Conservation (phyloP, 2,888 invertebrate genomes). For the Phengaris arion region DNA sequence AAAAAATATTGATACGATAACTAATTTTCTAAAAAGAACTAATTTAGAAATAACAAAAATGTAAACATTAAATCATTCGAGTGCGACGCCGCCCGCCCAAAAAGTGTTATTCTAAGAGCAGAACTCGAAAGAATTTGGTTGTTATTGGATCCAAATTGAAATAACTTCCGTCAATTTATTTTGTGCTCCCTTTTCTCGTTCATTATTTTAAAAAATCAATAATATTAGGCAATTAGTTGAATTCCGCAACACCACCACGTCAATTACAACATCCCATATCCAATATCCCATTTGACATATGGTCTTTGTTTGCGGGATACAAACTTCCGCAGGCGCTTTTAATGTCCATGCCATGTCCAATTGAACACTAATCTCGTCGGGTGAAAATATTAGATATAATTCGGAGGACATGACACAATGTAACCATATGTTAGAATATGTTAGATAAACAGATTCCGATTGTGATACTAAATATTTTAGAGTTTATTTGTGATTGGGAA, state of each 20-base stretch:
- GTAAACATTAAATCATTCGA: background rate
- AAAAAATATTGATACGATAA: no score
- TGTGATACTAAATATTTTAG: background rate
- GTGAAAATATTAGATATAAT: constrained; percentile 47
- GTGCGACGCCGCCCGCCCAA: background rate
- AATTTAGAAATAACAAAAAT: background rate
- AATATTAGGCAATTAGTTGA: constrained; percentile 38
- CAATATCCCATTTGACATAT: constrained; percentile 62
- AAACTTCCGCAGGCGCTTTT: constrained; percentile 38
- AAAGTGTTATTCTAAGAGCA: constrained; percentile 15
- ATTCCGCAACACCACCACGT: constrained; percentile 44
- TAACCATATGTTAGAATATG: background rate
- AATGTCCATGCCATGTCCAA: constrained; percentile 51
- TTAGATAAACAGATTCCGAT: background rate
- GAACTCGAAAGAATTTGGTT: background rate
- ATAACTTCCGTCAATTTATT: constrained; percentile 34
- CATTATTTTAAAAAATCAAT: constrained; percentile 44
- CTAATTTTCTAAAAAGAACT: no score
- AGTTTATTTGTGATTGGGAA: constrained; percentile 4
- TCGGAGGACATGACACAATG: constrained; percentile 1
- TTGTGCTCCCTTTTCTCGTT: constrained; percentile 35
- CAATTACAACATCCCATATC: constrained; percentile 50
- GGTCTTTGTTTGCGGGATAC: constrained; percentile 52
- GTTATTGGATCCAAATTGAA: constrained; percentile 4
- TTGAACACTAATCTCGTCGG: constrained; percentile 27